These are phyloP conservation scores for Augochlorella aurata DNA, from an alignment of 2,888 invertebrate species.

Conservation along the genomic window DNA sequence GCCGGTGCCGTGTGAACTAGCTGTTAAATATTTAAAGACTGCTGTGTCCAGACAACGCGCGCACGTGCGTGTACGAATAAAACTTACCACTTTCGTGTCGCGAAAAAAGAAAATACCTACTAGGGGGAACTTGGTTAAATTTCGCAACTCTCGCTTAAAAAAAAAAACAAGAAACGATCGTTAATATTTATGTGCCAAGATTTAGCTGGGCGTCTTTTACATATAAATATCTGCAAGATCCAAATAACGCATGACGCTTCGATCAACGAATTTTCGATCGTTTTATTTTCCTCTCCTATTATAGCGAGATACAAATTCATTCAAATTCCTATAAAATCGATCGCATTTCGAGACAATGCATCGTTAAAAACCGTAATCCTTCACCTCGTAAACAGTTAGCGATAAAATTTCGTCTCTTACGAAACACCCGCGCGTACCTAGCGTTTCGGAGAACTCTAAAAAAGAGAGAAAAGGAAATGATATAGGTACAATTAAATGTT, in stretches of 20 bases:
- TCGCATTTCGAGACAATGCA: not conserved
- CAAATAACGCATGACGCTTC: not conserved
- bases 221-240: slow-evolving; percentile 12
- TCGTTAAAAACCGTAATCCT: slow-evolving; percentile 6
- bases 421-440: slow-evolving; percentile 8
- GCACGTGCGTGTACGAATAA: slow-evolving; percentile 11
- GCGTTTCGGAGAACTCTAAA: not conserved
- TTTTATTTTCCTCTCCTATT: slow-evolving; percentile 19
- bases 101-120: not conserved
- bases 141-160: not conserved
- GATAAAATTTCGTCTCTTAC: slow-evolving; percentile 2
- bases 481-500: slow-evolving; percentile 1
- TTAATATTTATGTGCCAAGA: not conserved
- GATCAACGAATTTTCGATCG: slow-evolving; percentile 16
- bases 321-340: not conserved
- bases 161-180: too few species aligned
- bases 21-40: too few species aligned
- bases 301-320: slow-evolving; percentile 22
- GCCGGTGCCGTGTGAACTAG: too few species aligned
- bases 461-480: not conserved
- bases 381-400: not conserved
- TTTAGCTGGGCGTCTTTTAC: not conserved
- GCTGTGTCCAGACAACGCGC: not conserved
- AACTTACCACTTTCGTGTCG: slow-evolving; percentile 16
- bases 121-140: not conserved